Base-by-base conservation (phyloP, 2,797 vertebrate genomes). In the Lagocephalus sceleratus region DNA sequence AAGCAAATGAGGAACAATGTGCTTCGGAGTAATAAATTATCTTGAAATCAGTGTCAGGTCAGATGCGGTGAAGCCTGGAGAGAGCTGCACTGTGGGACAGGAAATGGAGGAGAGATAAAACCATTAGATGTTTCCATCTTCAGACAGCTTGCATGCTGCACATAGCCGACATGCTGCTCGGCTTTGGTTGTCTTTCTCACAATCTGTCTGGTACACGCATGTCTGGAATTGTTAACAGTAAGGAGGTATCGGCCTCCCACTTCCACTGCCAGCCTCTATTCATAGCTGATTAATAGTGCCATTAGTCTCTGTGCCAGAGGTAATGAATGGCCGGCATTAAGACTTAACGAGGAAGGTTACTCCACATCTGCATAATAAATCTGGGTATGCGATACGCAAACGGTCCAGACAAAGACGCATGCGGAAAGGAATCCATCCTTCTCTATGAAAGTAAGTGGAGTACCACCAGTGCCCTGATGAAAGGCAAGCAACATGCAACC, bases 271-370 rank as follows among this genome's bases (percentile, higher is more conserved):
- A 60, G 64, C 59, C 73, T 78, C 84, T 76, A 82, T 84, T 87
- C 81, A 83, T 77, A 84, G 78, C 75, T 87, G 86, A 89, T 87
- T 83, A 88, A 89, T 87, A 63, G 76, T 72, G 59, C 71, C 86
- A 87, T 89, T 87, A 88, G 86, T 85, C 69, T 75, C 54, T 22
- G 75, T 78, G 81, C 78, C 79, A 69, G 71, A 61, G 72, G 81
- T 88, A 89, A 88, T 87, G 85, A 87, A 88, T 87, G 79, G 81
- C 78, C 66, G 79, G 78, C 82, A 87, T 88, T 88, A 87, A 68
- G 77, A 60, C 85, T 69, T 87, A 87, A 87, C 58, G 77, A 86
- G 82, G 84, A 85, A 83, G 84, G 85, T 87, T 87, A 87, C 73
- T 83, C 63, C 45, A 66, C 57, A 87, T 84, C 77, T 82, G 66